phyloP scores from a whole-genome alignment of 2,888 invertebrate species.

The Cerceris ruficornis region DNA sequence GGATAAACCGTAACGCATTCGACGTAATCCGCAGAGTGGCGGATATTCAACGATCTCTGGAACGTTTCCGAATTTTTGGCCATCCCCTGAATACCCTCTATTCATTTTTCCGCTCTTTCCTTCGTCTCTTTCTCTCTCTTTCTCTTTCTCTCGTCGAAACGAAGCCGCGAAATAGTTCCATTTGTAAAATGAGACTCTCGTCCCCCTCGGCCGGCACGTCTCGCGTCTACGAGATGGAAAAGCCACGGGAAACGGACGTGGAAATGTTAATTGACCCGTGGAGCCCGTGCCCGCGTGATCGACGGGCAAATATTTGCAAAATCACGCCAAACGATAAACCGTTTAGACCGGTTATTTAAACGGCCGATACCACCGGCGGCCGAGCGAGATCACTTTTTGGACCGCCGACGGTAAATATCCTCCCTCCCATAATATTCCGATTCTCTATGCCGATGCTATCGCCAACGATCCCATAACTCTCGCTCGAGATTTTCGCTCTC shows the following conservation, averaged over 20 bases:
- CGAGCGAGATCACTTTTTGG: conserved; percentile 40
- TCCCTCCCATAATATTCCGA: background rate
- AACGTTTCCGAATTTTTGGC: conserved; percentile 30
- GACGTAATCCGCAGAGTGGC: conserved; percentile 29
- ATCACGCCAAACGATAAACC: conserved; percentile 65
- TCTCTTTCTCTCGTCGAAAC: background rate
- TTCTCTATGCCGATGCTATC: no score
- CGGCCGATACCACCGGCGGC: conserved; percentile 7
- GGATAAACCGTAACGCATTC: conserved; percentile 11
- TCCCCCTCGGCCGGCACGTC: conserved; percentile 40
- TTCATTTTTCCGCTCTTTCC: conserved; percentile 34
- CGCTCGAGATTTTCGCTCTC: background rate
- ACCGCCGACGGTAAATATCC: background rate
- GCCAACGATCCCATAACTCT: background rate
- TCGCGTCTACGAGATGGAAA: conserved; percentile 36
- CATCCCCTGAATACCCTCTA: conserved; percentile 27
- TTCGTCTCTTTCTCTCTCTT: background rate
- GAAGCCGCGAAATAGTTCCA: conserved; percentile 68
- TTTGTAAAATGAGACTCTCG: conserved; percentile 72
- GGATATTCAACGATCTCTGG: conserved; percentile 21
- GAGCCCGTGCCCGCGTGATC: conserved; percentile 49
- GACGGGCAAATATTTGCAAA: conserved; percentile 63
- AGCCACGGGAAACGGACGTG: conserved; percentile 20
- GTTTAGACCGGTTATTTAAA: conserved; percentile 54
- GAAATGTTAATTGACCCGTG: conserved; percentile 62